These are phyloP conservation scores for Corbicula japonica DNA, from an alignment of 2,888 invertebrate species.

Conservation along the genomic window DNA sequence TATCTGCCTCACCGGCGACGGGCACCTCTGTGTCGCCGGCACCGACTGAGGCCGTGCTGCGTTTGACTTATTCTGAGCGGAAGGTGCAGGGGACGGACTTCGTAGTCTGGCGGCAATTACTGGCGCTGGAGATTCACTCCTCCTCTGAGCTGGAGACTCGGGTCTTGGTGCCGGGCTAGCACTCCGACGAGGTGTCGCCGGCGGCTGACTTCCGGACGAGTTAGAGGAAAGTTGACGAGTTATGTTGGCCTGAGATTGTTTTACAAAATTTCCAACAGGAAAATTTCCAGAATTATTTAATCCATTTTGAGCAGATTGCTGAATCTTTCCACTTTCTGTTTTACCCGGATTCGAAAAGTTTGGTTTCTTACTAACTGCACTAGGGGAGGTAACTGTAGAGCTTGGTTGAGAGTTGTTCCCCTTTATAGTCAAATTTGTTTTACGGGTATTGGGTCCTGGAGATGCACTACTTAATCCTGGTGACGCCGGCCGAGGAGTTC, in stretches of 20 bases:
- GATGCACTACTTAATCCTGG: slow-evolving; percentile 74
- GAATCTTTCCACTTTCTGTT: slow-evolving; percentile 16
- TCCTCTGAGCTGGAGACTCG: slow-evolving; percentile 33
- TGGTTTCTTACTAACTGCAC: slow-evolving; percentile 26
- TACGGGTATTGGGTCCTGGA: slow-evolving; percentile 67
- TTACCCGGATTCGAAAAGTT: slow-evolving; percentile 37
- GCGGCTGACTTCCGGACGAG: slow-evolving; percentile 37
- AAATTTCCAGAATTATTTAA: slow-evolving; percentile 46
- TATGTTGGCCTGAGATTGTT: slow-evolving; percentile 53
- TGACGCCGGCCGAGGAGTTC: slow-evolving; percentile 61
- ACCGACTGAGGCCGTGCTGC: slow-evolving; percentile 39
- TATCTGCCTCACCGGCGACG: slow-evolving; percentile 64
- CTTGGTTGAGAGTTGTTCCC: slow-evolving; percentile 56
- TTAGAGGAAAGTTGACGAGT: slow-evolving; percentile 45
- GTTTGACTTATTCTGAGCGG: slow-evolving; percentile 38
- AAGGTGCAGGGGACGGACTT: slow-evolving; percentile 72
- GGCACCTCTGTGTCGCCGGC: slow-evolving; percentile 62
- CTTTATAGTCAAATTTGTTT: slow-evolving; percentile 42
- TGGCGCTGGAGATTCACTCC: slow-evolving; percentile 71
- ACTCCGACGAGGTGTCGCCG: slow-evolving; percentile 38
- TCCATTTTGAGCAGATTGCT: slow-evolving; percentile 36
- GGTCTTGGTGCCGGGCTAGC: slow-evolving; percentile 51
- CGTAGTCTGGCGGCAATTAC: slow-evolving; percentile 56
- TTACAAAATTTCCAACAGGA: slow-evolving; percentile 52
- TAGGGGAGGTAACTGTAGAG: slow-evolving; percentile 54